Evolutionary conservation across 1,140 invertebrate genomes (phyloP), one percentile per base, ranked within the genome.

Genomic region (Eupeodes corollae): DNA sequence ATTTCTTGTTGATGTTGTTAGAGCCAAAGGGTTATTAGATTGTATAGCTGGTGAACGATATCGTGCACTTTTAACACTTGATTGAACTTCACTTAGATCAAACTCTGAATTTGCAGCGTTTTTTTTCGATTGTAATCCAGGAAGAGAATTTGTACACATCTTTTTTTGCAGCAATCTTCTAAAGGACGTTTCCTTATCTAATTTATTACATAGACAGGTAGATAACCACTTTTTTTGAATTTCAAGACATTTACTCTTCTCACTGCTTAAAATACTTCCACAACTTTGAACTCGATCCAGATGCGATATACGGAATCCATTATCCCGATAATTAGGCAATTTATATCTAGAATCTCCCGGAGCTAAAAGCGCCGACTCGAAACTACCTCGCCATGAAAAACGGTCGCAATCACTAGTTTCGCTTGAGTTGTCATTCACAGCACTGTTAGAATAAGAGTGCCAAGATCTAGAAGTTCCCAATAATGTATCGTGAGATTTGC

Each of bases 381-480:
- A 91, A 68, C 87, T 90, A 44, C 87, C 87, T 49, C 87, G 75
- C 88, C 88, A 91, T 47, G 86, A 88, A 68, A 90, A 90, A 41
- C 87, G 71, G 62, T 91, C 88, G 73, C 86, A 85, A 58, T 90
- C 86, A 70, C 85, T 88, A n/a, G 84, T 80, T 70, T 79, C 85
- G 1, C 70, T 73, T 21, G 61, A 72, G 63, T 71, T 78, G 66
- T 68, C 78, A 34, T 56, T 71, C 35, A 67, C 63, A 45, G 69
- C 68, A 54, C 70, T 67, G 48, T 68, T 63, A 18, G 69, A 71
- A 41, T 71, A 62, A 54, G 74, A 70, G 39, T 53, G 58, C 53
- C 15, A 67, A 46, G 49, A 64, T 19, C 57, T 52, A 35, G 16
- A 6, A 9, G 42, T 44, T 21, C 8, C 44, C 44, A 21, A 43